A percentile compares a stretch with the other conserved stretches of the same genome.
Conservation (phyloP, 2,113 vertebrate species). For the Chamaea fasciata region DNA sequence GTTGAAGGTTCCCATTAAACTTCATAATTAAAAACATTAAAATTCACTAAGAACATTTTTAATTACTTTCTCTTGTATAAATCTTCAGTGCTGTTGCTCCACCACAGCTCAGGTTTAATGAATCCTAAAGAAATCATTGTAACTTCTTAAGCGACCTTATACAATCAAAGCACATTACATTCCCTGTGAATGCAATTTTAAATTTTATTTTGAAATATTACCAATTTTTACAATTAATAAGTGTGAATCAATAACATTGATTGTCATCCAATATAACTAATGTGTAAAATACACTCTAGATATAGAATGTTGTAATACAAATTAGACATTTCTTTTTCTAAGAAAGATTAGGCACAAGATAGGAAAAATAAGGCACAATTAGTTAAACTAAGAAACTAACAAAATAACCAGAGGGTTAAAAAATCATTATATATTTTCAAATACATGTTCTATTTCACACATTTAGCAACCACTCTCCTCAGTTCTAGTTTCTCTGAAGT, state of each 20-base stretch:
- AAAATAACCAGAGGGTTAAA: not conserved
- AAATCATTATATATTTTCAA: not conserved
- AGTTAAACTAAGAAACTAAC: not conserved
- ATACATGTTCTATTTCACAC: not conserved
- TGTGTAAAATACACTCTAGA: not conserved
- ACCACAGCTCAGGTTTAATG: rapidly evolving
- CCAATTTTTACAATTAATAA: not conserved
- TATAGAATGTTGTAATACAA: not conserved
- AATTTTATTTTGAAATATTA: not conserved
- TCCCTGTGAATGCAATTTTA: not conserved
- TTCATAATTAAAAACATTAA: not conserved
- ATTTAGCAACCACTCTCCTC: not conserved
- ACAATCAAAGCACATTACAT: not conserved
- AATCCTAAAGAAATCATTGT: not conserved
- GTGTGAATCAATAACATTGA: not conserved
- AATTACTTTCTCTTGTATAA: not conserved
- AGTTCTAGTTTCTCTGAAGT: not conserved
- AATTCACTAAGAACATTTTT: not conserved
- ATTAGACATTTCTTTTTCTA: not conserved
- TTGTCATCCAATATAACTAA: not conserved
- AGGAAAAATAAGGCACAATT: not conserved
- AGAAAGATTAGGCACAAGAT: not conserved
- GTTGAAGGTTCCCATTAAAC: not conserved
- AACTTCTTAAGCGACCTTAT: not conserved
- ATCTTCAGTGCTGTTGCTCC: not conserved